Evolutionary conservation across 2,888 invertebrate genomes (phyloP).

Genomic region (Amiota mariae): DNA sequence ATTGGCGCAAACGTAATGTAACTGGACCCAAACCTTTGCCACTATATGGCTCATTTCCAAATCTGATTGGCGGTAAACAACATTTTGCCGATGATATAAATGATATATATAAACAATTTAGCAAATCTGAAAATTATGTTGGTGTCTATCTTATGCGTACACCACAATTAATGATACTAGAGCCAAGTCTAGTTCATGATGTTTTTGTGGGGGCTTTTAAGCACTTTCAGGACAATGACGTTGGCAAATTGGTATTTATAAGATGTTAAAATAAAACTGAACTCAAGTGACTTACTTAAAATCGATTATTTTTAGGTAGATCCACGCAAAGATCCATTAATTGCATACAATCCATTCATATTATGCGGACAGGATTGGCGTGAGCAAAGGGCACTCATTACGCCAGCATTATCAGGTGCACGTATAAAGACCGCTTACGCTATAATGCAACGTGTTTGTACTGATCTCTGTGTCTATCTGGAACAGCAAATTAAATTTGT

Average conservation of each 20-base stretch:
- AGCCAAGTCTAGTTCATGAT: constrained; percentile 71
- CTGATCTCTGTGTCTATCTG: constrained; percentile 72
- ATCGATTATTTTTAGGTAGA: constrained; percentile 58
- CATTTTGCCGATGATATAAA: constrained; percentile 71
- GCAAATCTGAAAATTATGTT: constrained; percentile 65
- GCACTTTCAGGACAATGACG: constrained; percentile 70
- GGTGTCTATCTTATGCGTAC: constrained; percentile 71
- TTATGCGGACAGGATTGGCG: constrained; percentile 75
- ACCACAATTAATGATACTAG: constrained; percentile 71
- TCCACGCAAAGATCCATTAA: constrained; percentile 73
- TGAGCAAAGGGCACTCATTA: constrained; percentile 73
- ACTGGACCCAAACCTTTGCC: constrained; percentile 67
- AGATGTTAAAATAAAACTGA: neutral
- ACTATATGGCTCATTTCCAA: constrained; percentile 71
- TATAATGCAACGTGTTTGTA: constrained; percentile 73
- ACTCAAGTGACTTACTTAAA: neutral
- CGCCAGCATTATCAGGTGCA: constrained; percentile 75
- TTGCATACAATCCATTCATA: constrained; percentile 74
- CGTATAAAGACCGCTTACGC: constrained; percentile 75
- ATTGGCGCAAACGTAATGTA: constrained; percentile 72
- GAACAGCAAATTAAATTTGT: constrained; percentile 48
- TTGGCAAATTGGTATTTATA: constrained; percentile 48
- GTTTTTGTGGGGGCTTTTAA: constrained; percentile 74
- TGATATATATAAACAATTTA: constrained; percentile 71
- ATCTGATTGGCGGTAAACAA: constrained; percentile 60